These are phyloP conservation scores for Ichneumon xanthorius DNA, from an alignment of 2,888 invertebrate species.

Conservation along the genomic window DNA sequence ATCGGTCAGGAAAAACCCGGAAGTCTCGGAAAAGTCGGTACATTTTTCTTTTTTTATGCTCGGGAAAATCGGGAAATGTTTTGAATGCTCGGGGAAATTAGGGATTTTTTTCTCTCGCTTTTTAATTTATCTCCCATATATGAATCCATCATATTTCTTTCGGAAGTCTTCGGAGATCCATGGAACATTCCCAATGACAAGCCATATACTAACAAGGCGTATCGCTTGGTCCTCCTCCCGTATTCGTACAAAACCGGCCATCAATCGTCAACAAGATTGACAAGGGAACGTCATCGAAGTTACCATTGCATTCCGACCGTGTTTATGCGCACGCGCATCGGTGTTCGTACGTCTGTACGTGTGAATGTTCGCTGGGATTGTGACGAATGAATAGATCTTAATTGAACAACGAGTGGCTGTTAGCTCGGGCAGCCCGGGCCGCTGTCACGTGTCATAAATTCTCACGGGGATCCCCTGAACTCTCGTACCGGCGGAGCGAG, in stretches of 20 bases:
- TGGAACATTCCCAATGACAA: not conserved
- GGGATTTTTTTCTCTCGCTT: not conserved
- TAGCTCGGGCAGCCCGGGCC: constrained; percentile 25
- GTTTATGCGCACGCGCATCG: not conserved
- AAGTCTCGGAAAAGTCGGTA: no score
- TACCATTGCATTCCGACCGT: constrained; percentile 34
- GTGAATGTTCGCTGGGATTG: constrained; percentile 47
- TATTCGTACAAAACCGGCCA: not conserved
- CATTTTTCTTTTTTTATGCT: no score
- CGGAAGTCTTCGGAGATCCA: constrained; percentile 2
- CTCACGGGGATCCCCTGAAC: constrained; percentile 63
- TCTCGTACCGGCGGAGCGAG: constrained; percentile 1
- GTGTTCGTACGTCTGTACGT: constrained; percentile 1
- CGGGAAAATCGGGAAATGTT: no score
- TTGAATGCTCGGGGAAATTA: not conserved
- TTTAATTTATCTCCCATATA: not conserved
- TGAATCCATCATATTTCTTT: not conserved
- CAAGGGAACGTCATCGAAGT: constrained; percentile 47
- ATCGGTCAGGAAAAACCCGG: no score
- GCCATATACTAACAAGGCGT: not conserved
- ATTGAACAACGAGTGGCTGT: constrained; percentile 71
- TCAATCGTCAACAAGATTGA: constrained; percentile 33
- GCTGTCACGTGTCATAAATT: constrained; percentile 67
- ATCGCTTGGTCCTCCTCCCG: not conserved
- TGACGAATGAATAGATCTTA: constrained; percentile 69